Conservation (phyloP, 92 coral and sea anemone species). For the Muricea muricata region DNA sequence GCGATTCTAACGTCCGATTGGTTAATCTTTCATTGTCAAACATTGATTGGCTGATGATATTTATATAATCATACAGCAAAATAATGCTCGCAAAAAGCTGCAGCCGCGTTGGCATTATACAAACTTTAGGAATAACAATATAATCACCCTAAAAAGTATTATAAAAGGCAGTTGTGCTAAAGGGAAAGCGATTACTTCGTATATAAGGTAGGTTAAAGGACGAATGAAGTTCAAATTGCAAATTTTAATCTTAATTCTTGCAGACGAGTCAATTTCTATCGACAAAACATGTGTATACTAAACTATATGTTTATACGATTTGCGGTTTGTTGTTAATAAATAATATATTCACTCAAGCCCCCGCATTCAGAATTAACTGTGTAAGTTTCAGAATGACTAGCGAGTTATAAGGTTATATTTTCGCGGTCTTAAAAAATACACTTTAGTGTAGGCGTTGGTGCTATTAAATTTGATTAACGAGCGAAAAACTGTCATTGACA, state of each 20-base stretch:
- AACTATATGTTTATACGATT: background rate
- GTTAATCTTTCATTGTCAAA: background rate
- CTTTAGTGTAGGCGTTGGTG: too few species aligned
- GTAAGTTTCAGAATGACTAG: background rate
- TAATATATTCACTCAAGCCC: background rate
- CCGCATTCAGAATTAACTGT: background rate
- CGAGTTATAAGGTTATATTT: too few species aligned
- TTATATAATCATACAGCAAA: background rate
- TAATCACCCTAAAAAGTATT: background rate
- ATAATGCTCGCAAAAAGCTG: background rate
- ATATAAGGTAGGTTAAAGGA: background rate
- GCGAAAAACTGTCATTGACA: too few species aligned
- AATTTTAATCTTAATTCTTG: background rate
- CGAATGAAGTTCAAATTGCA: background rate
- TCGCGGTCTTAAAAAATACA: too few species aligned
- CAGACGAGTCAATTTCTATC: background rate
- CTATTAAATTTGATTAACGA: too few species aligned
- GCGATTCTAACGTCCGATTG: constrained; percentile 12
- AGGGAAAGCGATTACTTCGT: background rate
- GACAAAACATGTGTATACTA: too few species aligned
- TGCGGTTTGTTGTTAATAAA: background rate
- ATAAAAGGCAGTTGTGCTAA: background rate
- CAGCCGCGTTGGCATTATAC: background rate
- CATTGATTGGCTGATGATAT: constrained; percentile 1
- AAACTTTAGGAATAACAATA: background rate